Evolutionary conservation across 2,797 vertebrate species (phyloP).

Genomic region (Sebastolobus alascanus): DNA sequence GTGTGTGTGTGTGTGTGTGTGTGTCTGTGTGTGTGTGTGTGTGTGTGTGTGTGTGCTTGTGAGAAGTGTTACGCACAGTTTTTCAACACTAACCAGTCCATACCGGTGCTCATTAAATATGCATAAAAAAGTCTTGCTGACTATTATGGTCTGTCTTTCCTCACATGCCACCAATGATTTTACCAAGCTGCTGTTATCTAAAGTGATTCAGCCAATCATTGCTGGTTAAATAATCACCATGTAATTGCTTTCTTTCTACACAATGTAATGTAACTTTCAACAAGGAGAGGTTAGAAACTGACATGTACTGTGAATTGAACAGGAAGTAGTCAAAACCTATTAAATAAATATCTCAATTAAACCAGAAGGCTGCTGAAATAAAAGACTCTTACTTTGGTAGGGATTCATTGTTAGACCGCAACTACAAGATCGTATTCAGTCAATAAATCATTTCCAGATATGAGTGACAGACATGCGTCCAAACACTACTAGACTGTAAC

Average conservation of each 20-base stretch:
- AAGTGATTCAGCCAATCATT: not conserved
- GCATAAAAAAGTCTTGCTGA: too few relatives aligned
- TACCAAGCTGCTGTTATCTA: not conserved
- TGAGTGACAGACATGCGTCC: too few relatives aligned
- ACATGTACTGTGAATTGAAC: not conserved
- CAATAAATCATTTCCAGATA: too few relatives aligned
- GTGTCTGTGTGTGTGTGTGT: slow-evolving; percentile 2
- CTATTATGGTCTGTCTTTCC: not conserved
- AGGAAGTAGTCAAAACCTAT: not conserved
- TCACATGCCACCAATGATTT: not conserved
- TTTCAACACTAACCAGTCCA: not conserved
- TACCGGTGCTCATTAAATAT: not conserved
- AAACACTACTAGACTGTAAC: too few relatives aligned
- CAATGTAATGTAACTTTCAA: not conserved
- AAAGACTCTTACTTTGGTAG: not conserved
- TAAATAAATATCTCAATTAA: not conserved
- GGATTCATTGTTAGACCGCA: not conserved
- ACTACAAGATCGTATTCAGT: not conserved
- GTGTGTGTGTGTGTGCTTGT: not conserved
- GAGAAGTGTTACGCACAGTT: not conserved
- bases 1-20: slow-evolving; percentile 7
- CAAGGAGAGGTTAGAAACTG: not conserved
- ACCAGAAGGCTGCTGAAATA: not conserved
- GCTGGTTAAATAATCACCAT: slow-evolving; percentile 2
- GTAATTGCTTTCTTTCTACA: not conserved